phyloP scores from a whole-genome alignment of 2,888 invertebrate species.

The Pseudoips prasinana region DNA sequence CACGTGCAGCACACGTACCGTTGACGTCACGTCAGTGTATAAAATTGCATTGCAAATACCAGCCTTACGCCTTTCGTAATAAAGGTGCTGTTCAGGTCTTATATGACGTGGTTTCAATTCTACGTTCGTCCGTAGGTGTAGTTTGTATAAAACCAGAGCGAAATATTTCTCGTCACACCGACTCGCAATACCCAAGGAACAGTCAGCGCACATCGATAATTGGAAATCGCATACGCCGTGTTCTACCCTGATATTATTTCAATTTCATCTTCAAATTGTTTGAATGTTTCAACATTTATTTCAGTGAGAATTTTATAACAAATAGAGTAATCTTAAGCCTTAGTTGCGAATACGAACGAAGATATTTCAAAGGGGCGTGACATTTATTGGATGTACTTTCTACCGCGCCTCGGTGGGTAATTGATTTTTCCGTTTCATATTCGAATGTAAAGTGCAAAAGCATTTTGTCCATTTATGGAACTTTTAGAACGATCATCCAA shows the following conservation, averaged over 20 bases:
- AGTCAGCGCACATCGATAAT: conserved; percentile 56
- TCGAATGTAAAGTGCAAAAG: conserved; percentile 22
- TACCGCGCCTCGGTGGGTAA: conserved; percentile 8
- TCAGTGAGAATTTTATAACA: not conserved
- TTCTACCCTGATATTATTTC: conserved; percentile 47
- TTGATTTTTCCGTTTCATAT: conserved; percentile 27
- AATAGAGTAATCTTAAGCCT: not conserved
- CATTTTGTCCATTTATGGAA: conserved; percentile 32
- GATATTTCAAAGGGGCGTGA: conserved; percentile 22
- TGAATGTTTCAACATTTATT: conserved; percentile 13
- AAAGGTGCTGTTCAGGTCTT: no score
- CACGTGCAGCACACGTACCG: conserved; percentile 36
- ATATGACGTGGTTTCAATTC: no score
- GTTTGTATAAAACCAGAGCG: conserved; percentile 37
- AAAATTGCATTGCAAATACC: no score
- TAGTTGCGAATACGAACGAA: conserved; percentile 1
- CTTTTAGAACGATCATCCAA: conserved; percentile 42
- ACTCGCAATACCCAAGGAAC: conserved; percentile 45
- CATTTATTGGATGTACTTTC: conserved; percentile 24
- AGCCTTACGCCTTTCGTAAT: no score
- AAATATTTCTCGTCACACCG: conserved; percentile 51
- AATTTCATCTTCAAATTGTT: conserved; percentile 34
- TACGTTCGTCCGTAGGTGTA: conserved; percentile 26
- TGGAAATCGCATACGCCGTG: conserved; percentile 55
- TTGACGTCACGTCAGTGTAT: no score